phyloP scores from a whole-genome alignment of 2,888 invertebrate species.

The Rotaria macrura region DNA sequence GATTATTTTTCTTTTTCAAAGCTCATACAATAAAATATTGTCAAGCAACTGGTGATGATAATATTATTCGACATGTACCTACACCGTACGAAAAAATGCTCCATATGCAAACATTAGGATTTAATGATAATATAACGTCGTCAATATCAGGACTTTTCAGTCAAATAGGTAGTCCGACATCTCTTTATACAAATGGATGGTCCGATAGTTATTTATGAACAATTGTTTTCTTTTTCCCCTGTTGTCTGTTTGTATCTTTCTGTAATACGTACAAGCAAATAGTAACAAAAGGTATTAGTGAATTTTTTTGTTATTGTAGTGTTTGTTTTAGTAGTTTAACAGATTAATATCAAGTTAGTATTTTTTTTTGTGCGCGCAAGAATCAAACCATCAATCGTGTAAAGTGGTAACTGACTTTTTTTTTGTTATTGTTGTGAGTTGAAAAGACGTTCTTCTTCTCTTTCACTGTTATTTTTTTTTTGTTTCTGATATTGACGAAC shows the following conservation, averaged over 20 bases:
- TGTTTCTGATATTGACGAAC: not conserved
- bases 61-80: not conserved
- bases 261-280: not conserved
- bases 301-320: not conserved
- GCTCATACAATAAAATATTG: slow-evolving; percentile 22
- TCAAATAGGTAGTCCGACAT: not conserved
- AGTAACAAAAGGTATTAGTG: not conserved
- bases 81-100: slow-evolving; percentile 11
- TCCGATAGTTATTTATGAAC: not conserved
- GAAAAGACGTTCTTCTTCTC: not conserved
- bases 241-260: too few species aligned
- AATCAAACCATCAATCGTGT: not conserved
- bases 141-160: not conserved
- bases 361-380: not conserved
- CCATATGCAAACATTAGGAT: not conserved
- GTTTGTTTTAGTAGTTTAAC: not conserved
- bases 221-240: not conserved
- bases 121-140: not conserved
- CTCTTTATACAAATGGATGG: not conserved
- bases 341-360: not conserved
- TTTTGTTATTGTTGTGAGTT: not conserved
- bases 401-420: not conserved
- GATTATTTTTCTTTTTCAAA: not conserved
- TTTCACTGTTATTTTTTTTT: not conserved
- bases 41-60: slow-evolving; percentile 22